Evolutionary conservation across 2,888 invertebrate species (phyloP).

Genomic region (Cheilosia soror): DNA sequence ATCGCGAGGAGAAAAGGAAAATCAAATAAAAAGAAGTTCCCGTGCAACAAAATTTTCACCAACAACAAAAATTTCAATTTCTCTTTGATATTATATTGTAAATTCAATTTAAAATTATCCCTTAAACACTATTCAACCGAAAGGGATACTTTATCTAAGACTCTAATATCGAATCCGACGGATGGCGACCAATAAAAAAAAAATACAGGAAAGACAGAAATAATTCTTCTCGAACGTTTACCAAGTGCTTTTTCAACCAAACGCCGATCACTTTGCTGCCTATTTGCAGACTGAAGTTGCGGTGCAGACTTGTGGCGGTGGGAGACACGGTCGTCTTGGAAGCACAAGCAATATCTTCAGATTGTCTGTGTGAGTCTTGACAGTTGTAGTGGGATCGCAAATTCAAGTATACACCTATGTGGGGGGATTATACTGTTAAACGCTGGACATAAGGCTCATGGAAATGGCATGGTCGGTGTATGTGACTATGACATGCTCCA

Average conservation of each 20-base stretch:
- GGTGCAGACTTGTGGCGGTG: constrained; percentile 74
- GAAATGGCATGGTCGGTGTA: constrained; percentile 66
- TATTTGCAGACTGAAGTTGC: constrained; percentile 83
- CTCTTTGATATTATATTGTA: neutral
- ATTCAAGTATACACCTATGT: constrained; percentile 43
- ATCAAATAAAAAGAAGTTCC: constrained; percentile 44
- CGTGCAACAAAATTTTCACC: constrained; percentile 48
- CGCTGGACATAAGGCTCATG: constrained; percentile 62
- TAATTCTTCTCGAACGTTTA: constrained; percentile 53
- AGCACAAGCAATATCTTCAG: constrained; percentile 21
- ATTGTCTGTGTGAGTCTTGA: constrained; percentile 30
- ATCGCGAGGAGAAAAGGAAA: constrained; percentile 52
- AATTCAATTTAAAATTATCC: constrained; percentile 7
- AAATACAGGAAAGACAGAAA: constrained; percentile 29
- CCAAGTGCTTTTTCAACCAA: constrained; percentile 65
- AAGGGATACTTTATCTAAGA: constrained; percentile 3
- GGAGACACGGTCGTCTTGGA: constrained; percentile 51
- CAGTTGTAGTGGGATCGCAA: constrained; percentile 51
- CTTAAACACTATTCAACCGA: neutral
- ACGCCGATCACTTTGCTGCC: constrained; percentile 82
- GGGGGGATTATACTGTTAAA: constrained; percentile 62
- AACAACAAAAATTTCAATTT: neutral
- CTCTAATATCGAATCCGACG: constrained; percentile 31
- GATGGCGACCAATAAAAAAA: constrained; percentile 9
- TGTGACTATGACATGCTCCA: constrained; percentile 51